phyloP scores from a whole-genome alignment of 2,113 vertebrate genomes.

The Nothobranchius furzeri region DNA sequence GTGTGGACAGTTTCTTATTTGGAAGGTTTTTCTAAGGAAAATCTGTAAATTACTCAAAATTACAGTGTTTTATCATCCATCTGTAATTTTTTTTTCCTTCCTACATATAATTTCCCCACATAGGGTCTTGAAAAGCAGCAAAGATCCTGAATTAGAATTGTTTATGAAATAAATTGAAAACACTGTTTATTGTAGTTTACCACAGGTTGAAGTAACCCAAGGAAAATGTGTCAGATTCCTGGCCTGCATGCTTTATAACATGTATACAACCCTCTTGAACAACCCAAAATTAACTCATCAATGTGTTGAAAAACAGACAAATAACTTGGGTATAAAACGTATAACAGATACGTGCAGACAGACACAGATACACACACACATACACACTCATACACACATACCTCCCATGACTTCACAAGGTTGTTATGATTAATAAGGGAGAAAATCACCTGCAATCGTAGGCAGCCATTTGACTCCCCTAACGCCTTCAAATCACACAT shows the following conservation, averaged over 20 bases:
- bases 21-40: too few relatives aligned
- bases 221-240: slow-evolving; percentile 19
- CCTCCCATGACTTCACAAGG: slow-evolving; percentile 50
- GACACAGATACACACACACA: slow-evolving; percentile 22
- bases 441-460: slow-evolving; percentile 73
- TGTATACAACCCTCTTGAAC: slow-evolving; percentile 17
- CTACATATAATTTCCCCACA: too few relatives aligned
- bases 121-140: too few relatives aligned
- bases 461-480: slow-evolving; percentile 57
- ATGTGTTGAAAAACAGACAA: slow-evolving; percentile 3
- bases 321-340: background rate
- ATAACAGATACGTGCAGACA: slow-evolving; percentile 26
- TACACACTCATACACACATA: slow-evolving; percentile 23
- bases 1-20: too few relatives aligned
- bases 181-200: too few relatives aligned
- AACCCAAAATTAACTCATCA: slow-evolving; percentile 30
- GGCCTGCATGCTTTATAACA: slow-evolving; percentile 24
- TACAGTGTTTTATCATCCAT: too few relatives aligned
- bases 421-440: slow-evolving; percentile 78
- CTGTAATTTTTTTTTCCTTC: too few relatives aligned
- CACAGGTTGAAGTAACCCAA: background rate
- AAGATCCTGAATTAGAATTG: too few relatives aligned
- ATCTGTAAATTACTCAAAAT: too few relatives aligned
- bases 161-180: too few relatives aligned
- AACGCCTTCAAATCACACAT: slow-evolving; percentile 55